Evolutionary conservation across 35 echinoderm and acorn worm species (phyloP).

Genomic region (Heliocidaris tuberculata): DNA sequence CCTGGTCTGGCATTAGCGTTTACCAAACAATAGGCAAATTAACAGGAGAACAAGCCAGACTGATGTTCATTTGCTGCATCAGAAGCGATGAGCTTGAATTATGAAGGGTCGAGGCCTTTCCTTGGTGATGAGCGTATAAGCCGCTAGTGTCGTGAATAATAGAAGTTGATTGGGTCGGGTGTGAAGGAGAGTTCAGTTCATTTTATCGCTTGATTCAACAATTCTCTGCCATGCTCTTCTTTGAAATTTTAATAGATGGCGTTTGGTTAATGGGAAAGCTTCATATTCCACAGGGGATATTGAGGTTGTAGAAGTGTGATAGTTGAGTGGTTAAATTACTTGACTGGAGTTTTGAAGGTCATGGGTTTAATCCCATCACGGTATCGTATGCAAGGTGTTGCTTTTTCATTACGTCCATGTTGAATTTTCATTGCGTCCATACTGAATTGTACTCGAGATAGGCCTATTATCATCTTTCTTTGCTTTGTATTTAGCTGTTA

Average conservation of each 20-base stretch:
- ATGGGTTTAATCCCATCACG: too few species aligned
- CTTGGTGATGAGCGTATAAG: neutral
- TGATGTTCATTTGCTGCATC: neutral
- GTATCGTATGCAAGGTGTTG: too few species aligned
- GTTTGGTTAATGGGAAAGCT: too few species aligned
- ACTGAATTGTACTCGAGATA: too few species aligned
- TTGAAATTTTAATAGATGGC: neutral
- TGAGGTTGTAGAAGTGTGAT: too few species aligned
- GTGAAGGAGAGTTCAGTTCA: neutral
- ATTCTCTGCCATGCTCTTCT: neutral
- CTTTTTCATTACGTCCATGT: too few species aligned
- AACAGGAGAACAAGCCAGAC: neutral
- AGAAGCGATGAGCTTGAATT: neutral
- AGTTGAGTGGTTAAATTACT: too few species aligned
- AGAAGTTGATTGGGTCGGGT: neutral
- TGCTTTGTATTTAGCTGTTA: too few species aligned
- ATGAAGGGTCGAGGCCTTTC: neutral
- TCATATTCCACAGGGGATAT: too few species aligned
- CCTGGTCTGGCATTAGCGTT: neutral
- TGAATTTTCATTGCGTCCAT: too few species aligned
- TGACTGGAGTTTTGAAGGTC: too few species aligned
- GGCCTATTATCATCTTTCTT: too few species aligned
- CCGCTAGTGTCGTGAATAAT: neutral
- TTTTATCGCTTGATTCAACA: neutral
- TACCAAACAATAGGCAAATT: neutral